phyloP scores from a whole-genome alignment of 2,888 invertebrate genomes.

The Eupelmus urozonus region DNA sequence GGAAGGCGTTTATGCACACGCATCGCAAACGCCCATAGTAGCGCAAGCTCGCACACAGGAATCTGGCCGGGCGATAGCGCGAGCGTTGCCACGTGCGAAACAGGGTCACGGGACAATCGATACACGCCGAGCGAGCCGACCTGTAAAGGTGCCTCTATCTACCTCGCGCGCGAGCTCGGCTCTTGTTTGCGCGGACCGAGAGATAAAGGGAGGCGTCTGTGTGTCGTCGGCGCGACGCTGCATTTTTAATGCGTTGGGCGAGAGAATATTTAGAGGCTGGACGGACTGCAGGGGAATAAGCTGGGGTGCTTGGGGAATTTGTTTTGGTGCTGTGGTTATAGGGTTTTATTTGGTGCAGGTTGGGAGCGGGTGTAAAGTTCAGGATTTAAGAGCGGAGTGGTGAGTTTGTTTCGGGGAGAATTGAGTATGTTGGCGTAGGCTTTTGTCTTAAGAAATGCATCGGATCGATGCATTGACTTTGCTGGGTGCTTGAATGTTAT shows the following conservation, averaged over 20 bases:
- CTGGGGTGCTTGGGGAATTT: background rate
- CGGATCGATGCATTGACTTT: too few species aligned
- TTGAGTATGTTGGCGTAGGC: too few species aligned
- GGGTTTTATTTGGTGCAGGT: background rate
- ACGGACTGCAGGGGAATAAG: background rate
- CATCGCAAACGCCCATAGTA: slow-evolving; percentile 16
- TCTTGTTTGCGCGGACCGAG: background rate
- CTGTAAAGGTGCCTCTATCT: background rate
- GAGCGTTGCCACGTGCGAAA: slow-evolving; percentile 48
- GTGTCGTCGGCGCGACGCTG: background rate
- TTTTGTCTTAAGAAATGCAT: too few species aligned
- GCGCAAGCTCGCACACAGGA: slow-evolving; percentile 2
- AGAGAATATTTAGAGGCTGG: too few species aligned
- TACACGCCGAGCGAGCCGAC: slow-evolving; percentile 33
- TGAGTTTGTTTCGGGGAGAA: too few species aligned
- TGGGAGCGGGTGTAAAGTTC: background rate
- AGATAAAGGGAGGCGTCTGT: background rate
- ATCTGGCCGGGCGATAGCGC: too few species aligned
- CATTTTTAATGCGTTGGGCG: too few species aligned
- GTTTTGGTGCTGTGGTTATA: background rate
- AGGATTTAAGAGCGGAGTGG: too few species aligned
- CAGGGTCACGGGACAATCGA: slow-evolving; percentile 68
- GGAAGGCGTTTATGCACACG: background rate
- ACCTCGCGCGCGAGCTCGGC: background rate
- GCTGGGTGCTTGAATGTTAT: too few species aligned